These are phyloP conservation scores for Drosophila melanogaster DNA, from an alignment of 1,140 invertebrate genomes.

Conservation along the genomic window DNA sequence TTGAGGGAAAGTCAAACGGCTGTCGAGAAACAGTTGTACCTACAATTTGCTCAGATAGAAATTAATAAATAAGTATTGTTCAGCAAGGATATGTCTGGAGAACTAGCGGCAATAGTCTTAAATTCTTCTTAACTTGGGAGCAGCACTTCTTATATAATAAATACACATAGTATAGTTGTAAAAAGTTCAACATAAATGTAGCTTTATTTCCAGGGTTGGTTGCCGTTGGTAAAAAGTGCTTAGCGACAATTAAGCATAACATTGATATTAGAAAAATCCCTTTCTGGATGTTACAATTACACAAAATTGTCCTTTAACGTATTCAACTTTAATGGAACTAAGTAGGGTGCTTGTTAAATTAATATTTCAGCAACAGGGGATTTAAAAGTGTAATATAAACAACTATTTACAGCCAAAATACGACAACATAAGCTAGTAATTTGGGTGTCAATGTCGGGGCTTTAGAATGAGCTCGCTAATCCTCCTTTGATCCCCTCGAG, in stretches of 20 bases:
- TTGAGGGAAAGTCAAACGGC: not conserved
- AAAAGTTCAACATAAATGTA: no score
- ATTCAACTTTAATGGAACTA: no score
- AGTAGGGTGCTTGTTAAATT: not conserved
- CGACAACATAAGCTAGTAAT: conserved; percentile 18
- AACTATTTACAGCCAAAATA: conserved; percentile 4
- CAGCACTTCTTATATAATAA: no score
- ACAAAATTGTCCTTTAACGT: not conserved
- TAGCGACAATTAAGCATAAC: no score
- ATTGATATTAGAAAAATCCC: no score
- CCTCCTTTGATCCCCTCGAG: conserved; percentile 19
- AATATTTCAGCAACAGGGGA: not conserved
- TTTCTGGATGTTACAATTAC: not conserved
- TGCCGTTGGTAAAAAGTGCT: no score
- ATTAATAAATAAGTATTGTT: no score
- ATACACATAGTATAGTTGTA: no score
- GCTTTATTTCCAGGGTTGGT: no score
- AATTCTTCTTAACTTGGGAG: no score
- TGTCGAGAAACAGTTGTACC: conserved; percentile 1
- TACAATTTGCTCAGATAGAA: not conserved
- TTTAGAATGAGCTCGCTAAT: conserved; percentile 33
- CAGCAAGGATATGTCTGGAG: no score
- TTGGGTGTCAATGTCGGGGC: conserved; percentile 4
- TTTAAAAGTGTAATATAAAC: conserved; percentile 1
- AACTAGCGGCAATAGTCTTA: no score